phyloP scores from a whole-genome alignment of 2,888 invertebrate genomes.

The Slavum lentiscoides region DNA sequence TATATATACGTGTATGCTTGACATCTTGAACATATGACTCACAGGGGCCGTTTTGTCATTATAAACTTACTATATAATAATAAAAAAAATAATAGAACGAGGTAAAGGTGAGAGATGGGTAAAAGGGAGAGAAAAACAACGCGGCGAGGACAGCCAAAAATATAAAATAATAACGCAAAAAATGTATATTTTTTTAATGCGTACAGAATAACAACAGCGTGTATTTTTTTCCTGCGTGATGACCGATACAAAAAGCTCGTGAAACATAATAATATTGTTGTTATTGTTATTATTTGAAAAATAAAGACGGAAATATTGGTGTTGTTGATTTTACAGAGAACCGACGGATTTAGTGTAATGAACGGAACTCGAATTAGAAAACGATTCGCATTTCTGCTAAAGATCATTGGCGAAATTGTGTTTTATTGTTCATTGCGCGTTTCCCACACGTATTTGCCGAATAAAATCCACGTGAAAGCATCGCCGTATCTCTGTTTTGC shows the following conservation, averaged over 20 bases:
- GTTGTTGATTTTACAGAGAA: too few species aligned
- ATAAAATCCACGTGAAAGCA: not conserved
- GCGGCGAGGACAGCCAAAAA: too few species aligned
- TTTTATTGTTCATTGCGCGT: not conserved
- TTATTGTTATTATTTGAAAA: too few species aligned
- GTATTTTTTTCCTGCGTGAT: too few species aligned
- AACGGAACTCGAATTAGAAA: not conserved
- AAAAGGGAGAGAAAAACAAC: too few species aligned
- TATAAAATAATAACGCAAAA: not conserved
- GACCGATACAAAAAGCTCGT: too few species aligned
- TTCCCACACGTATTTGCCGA: not conserved
- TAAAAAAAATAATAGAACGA: not conserved
- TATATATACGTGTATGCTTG: not conserved
- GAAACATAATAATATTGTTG: too few species aligned
- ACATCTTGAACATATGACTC: conserved; percentile 8
- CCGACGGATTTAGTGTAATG: too few species aligned
- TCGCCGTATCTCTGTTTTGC: not conserved
- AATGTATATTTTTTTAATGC: not conserved
- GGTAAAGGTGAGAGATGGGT: too few species aligned
- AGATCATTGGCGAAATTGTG: not conserved
- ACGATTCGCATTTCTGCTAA: conserved; percentile 11
- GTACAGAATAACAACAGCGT: too few species aligned
- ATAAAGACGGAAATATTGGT: not conserved
- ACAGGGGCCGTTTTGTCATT: conserved; percentile 2
- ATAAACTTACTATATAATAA: not conserved